Evolutionary conservation across 2,888 invertebrate genomes (phyloP), one percentile per base, ranked within the genome.

Genomic region (Vanessa cardui): DNA sequence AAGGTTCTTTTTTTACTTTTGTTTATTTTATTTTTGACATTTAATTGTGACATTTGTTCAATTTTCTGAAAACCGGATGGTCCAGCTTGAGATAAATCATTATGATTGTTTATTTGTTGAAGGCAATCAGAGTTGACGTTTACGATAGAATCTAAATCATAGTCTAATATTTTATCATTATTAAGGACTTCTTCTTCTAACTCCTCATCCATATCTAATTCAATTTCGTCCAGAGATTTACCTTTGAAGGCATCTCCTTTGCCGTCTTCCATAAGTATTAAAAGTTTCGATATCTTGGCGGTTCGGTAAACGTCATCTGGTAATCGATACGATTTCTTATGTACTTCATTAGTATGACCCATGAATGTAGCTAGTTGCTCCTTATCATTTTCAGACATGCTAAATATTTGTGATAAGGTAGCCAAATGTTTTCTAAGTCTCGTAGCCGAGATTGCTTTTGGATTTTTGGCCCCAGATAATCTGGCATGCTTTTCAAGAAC

Each of bases 181-280:
- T 74, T 72, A 6, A 69, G n/a, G 8, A 6, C 3, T 56, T 66
- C 72, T 74, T 68, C 76, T 61, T 45, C 59, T 71, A 78, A n/a
- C 47, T 78, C 71, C 49, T 78, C 75, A 63, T 77, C 66, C 62
- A 78, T 66, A 71, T 77, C 71, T 46, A 78, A 64, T 45, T 78
- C 72, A 52, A 77, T 77, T 52, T 76, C 77, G 16, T 77, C 74
- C 9, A 74, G 62, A 61, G 65, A 58, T 70, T 78, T 74, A 62
- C 73, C 77, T 75, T 72, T 73, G 58, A 66, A 77, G 54, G 56
- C 62, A 45, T 78, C 76, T 49, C 77, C 77, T 74, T 79, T 78
- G 31, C 78, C 79, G 70, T 77, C 75, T 73, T 78, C 77, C 77
- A 80, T 79, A 46, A 78, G 72, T 20, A 78, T 66, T 5, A 81